These are phyloP conservation scores for Sphinx pinastri DNA, from an alignment of 2,888 invertebrate species.

Conservation along the genomic window DNA sequence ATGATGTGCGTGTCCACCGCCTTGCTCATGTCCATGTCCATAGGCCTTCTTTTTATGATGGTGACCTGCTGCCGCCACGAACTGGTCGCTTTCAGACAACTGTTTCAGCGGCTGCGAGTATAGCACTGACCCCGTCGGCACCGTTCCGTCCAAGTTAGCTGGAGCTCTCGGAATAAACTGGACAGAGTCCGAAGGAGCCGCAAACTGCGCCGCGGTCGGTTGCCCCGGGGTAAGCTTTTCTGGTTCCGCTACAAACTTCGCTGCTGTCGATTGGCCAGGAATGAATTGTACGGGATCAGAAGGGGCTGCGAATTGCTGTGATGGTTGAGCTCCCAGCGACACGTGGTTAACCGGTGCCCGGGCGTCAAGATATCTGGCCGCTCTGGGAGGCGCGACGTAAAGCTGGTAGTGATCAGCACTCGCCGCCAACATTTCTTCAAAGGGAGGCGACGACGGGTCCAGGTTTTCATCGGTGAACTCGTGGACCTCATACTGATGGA, in stretches of 20 bases:
- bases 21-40: constrained; percentile 66
- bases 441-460: constrained; percentile 58
- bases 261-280: background rate
- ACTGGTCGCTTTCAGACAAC: constrained; percentile 52
- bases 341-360: constrained; percentile 28
- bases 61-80: constrained; percentile 56
- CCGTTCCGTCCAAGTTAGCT: constrained; percentile 42
- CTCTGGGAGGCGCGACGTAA: constrained; percentile 50
- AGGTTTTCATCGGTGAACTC: constrained; percentile 63
- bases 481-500: constrained; percentile 76
- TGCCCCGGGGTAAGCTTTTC: background rate
- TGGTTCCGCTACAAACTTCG: background rate
- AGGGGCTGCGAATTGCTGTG: constrained; percentile 3
- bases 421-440: constrained; percentile 75
- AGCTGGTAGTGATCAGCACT: constrained; percentile 76
- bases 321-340: constrained; percentile 32
- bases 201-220: background rate
- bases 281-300: background rate
- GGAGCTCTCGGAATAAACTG: constrained; percentile 38
- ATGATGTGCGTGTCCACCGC: constrained; percentile 82
- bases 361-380: constrained; percentile 38
- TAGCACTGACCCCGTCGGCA: constrained; percentile 46
- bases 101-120: constrained; percentile 46
- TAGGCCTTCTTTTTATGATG: constrained; percentile 61
- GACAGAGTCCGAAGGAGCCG: background rate